Base-by-base conservation (phyloP, 2,888 invertebrate genomes). In the Parelbella ahira region DNA sequence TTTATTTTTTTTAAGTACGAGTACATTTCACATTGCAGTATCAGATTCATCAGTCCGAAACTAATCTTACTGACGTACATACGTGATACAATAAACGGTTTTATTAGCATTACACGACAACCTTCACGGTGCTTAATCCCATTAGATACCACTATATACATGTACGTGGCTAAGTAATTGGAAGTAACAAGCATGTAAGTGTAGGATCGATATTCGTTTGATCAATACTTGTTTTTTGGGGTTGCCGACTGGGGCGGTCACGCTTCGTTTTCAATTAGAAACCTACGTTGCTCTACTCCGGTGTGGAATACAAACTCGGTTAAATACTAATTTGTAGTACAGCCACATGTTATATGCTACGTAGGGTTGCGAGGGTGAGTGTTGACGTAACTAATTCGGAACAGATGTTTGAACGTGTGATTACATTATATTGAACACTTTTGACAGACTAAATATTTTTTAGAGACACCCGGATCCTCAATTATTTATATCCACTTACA, bases 181-280 rank as follows among this genome's bases (percentile, higher is more conserved):
- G 23, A 29, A 21, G 20, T 37, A 28, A 37, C 37, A 15, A 38
- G 37, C 29, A 15, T 38, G 29, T 28, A 23, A 21, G 33, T 33
- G 9, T 23, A 8, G 50, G 53, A 47, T 53, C 53, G 51, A 53
- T 53, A 45, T 30, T 1, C 29, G 50, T 48, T 50, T 47, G 49
- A 51, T 53, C 53, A 48, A 53, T 53, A 53, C 46, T 33, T 33
- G 29, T n/a, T n/a, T 19, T 36, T 38, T 38, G 38, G 38, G 21
- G 30, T 11, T n/a, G n/a, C n/a, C n/a, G n/a, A n/a, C n/a, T 30
- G 7, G 20, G 19, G 4, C 32, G 32, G 42, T 43, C 44, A 13
- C 25, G 43, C n/a, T n/a, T n/a, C n/a, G n/a, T n/a, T n/a, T 48
- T 38, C 51, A 51, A 51, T 53, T 53, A 53, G 48, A 42, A 46